Percentiles rank a stretch among this genome's conserved stretches.
These are phyloP conservation scores for Rhinoptilus africanus DNA, from an alignment of 2,113 vertebrate species.

Conservation along the genomic window DNA sequence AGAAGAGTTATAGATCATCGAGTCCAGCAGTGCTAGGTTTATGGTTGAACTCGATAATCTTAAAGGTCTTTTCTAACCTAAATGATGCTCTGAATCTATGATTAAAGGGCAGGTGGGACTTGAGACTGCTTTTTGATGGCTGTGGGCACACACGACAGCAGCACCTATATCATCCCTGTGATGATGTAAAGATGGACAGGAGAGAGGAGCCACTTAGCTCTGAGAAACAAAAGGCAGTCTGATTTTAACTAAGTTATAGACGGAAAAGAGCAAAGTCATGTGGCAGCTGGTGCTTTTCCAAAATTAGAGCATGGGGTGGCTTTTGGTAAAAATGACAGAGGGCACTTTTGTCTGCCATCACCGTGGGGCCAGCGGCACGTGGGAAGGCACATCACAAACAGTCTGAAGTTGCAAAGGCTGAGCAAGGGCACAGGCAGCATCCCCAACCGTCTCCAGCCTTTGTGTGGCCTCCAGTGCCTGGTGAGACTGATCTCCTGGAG, in stretches of 20 bases:
- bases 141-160: not conserved
- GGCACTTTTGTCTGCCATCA: not conserved
- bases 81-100: not conserved
- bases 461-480: rapidly evolving
- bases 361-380: rapidly evolving
- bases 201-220: not conserved
- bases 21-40: not conserved
- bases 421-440: not conserved
- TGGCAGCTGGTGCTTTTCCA: not conserved
- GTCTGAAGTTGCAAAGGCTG: not conserved
- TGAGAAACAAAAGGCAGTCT: not conserved
- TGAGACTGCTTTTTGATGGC: not conserved
- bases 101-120: not conserved
- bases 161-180: not conserved
- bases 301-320: not conserved
- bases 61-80: not conserved
- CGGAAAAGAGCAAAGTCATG: not conserved
- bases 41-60: not conserved
- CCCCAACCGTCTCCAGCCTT: not conserved
- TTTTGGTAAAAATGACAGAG: not conserved
- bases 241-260: not conserved
- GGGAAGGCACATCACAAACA: rapidly evolving
- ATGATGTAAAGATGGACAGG: not conserved
- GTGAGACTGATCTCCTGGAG: not conserved
- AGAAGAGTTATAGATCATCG: not conserved